A percentile compares a stretch with the other conserved stretches of the same genome.
These are phyloP conservation scores for Helicoverpa assulta DNA, from an alignment of 2,888 invertebrate species.

Conservation along the genomic window DNA sequence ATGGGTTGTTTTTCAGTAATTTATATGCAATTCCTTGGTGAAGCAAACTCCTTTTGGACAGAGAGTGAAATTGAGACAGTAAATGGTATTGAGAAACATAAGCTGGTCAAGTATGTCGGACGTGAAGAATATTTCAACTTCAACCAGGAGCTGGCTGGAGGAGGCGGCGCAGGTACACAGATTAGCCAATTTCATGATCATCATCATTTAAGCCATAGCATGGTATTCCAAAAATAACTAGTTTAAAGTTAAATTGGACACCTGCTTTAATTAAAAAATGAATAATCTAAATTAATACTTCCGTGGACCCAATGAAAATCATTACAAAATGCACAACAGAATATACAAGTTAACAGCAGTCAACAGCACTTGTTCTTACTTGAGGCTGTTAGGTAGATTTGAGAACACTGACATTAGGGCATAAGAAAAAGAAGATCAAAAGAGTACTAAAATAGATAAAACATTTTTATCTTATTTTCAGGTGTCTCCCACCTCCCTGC, in stretches of 20 bases:
- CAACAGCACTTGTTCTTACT: too few species aligned
- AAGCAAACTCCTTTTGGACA: conserved; percentile 76
- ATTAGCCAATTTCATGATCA: not conserved
- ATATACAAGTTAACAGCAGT: too few species aligned
- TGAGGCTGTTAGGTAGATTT: too few species aligned
- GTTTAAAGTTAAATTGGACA: too few species aligned
- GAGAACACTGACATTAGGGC: too few species aligned
- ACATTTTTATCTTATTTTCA: conserved; percentile 47
- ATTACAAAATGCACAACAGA: too few species aligned
- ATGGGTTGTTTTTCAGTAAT: conserved; percentile 53
- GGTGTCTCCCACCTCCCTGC: conserved; percentile 65
- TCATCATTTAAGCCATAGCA: too few species aligned
- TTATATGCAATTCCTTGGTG: conserved; percentile 72
- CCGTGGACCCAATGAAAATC: too few species aligned
- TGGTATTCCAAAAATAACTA: too few species aligned
- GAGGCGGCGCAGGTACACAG: conserved; percentile 62
- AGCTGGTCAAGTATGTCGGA: conserved; percentile 68
- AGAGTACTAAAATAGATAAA: not conserved
- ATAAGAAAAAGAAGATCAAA: too few species aligned
- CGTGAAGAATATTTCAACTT: conserved; percentile 77
- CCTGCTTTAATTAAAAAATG: too few species aligned
- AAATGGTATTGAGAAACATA: conserved; percentile 62
- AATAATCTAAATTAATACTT: too few species aligned
- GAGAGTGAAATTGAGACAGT: conserved; percentile 71
- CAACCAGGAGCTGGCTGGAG: conserved; percentile 72